These are phyloP conservation scores for Osmerus mordax DNA, from an alignment of 2,113 vertebrate species.

Conservation along the genomic window DNA sequence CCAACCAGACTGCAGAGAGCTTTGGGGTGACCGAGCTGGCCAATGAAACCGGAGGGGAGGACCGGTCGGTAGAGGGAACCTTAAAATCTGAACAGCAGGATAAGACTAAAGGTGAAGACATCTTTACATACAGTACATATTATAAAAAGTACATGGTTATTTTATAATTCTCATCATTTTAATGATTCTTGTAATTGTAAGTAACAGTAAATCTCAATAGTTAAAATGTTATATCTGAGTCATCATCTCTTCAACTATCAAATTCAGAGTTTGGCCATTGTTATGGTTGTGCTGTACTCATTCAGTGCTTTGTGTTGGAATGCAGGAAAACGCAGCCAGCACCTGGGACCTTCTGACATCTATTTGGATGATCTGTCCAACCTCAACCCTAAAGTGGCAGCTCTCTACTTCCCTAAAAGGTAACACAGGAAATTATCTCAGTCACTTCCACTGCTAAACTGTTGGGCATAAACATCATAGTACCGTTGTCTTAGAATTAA, in stretches of 20 bases:
- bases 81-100: constrained; percentile 54
- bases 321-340: constrained; percentile 73
- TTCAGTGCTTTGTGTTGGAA: neutral
- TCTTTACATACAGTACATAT: too few relatives aligned
- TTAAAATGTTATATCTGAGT: too few relatives aligned
- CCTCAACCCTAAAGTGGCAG: constrained; percentile 74
- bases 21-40: neutral
- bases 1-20: constrained; percentile 18
- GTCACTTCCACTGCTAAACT: too few relatives aligned
- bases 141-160: too few relatives aligned
- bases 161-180: too few relatives aligned
- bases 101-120: constrained; percentile 63
- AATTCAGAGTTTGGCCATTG: too few relatives aligned
- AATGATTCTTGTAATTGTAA: too few relatives aligned
- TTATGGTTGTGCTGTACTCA: neutral
- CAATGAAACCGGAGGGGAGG: constrained; percentile 30
- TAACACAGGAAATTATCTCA: constrained; percentile 43
- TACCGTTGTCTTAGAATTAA: too few relatives aligned
- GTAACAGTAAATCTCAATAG: too few relatives aligned
- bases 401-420: constrained; percentile 84
- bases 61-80: constrained; percentile 26
- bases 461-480: too few relatives aligned
- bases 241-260: too few relatives aligned
- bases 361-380: constrained; percentile 80
- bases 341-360: constrained; percentile 77